Conservation (phyloP, 2,888 invertebrate species). For the Synanthedon tipuliformis region DNA sequence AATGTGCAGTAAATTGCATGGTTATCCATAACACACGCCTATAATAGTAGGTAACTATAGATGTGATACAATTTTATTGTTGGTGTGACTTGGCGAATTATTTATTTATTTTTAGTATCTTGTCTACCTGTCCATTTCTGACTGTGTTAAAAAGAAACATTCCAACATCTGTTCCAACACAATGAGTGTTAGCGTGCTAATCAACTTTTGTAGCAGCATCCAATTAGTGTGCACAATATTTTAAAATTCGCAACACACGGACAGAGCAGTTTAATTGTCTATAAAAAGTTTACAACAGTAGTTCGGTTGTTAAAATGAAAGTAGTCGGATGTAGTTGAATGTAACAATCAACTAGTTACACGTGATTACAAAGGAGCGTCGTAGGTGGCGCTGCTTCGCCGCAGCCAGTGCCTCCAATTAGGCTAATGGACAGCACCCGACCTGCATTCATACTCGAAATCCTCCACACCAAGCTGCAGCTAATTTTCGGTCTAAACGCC, state of each 20-base stretch:
- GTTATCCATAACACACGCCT: too few species aligned
- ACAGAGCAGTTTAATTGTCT: background rate
- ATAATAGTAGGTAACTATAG: too few species aligned
- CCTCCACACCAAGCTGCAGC: constrained; percentile 63
- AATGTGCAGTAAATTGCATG: too few species aligned
- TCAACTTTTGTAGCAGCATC: background rate
- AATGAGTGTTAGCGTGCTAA: too few species aligned
- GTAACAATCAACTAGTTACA: background rate
- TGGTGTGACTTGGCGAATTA: too few species aligned
- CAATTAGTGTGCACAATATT: constrained; percentile 9
- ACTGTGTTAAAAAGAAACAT: too few species aligned
- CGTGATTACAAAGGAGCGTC: constrained; percentile 37
- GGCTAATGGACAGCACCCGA: constrained; percentile 66
- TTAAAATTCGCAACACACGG: constrained; percentile 1
- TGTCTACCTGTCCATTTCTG: too few species aligned
- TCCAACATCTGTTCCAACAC: too few species aligned
- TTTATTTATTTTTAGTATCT: too few species aligned
- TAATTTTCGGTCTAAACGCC: constrained; percentile 62
- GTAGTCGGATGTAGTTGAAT: background rate
- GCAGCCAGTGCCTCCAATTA: constrained; percentile 58
- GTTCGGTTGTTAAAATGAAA: background rate
- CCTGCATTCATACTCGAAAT: constrained; percentile 66
- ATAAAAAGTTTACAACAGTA: too few species aligned
- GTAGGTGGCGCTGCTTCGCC: constrained; percentile 34
- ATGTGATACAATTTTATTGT: too few species aligned